Conservation (phyloP, 2,113 vertebrate species). For the Eurypyga helias region DNA sequence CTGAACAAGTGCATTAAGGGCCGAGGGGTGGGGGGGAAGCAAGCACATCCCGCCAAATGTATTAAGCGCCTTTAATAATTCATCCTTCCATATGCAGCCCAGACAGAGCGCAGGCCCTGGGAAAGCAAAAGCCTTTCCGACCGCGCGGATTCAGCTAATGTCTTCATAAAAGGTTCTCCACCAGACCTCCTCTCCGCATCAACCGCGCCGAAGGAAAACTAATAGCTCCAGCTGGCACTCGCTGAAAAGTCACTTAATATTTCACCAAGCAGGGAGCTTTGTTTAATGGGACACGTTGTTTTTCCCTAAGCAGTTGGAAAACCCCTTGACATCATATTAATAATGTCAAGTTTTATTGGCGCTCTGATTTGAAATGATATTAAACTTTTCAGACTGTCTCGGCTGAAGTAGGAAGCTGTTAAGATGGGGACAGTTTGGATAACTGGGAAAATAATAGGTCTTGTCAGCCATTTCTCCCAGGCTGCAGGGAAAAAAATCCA, state of each 20-base stretch:
- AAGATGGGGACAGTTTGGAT: slow-evolving; percentile 52
- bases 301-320: slow-evolving; percentile 75
- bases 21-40: not conserved
- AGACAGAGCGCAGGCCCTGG: not conserved
- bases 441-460: slow-evolving; percentile 30
- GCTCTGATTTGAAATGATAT: slow-evolving; percentile 79
- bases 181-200: slow-evolving; percentile 43
- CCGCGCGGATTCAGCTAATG: not conserved
- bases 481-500: not conserved
- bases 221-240: slow-evolving; percentile 74
- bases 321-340: slow-evolving; percentile 79
- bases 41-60: not conserved
- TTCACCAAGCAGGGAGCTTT: slow-evolving; percentile 69
- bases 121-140: slow-evolving; percentile 43
- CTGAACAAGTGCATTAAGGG: not conserved
- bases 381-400: slow-evolving; percentile 80
- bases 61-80: slow-evolving; percentile 67
- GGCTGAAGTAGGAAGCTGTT: slow-evolving; percentile 69
- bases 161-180: slow-evolving; percentile 63
- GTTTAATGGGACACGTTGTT: slow-evolving; percentile 75
- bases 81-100: slow-evolving; percentile 10
- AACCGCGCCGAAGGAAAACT: slow-evolving; percentile 65
- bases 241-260: slow-evolving; percentile 78
- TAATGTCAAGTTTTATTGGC: slow-evolving; percentile 81
- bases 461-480: slow-evolving; percentile 4